These are phyloP conservation scores for Hylyphantes graminicola DNA, from an alignment of 1,140 invertebrate genomes.

Conservation along the genomic window DNA sequence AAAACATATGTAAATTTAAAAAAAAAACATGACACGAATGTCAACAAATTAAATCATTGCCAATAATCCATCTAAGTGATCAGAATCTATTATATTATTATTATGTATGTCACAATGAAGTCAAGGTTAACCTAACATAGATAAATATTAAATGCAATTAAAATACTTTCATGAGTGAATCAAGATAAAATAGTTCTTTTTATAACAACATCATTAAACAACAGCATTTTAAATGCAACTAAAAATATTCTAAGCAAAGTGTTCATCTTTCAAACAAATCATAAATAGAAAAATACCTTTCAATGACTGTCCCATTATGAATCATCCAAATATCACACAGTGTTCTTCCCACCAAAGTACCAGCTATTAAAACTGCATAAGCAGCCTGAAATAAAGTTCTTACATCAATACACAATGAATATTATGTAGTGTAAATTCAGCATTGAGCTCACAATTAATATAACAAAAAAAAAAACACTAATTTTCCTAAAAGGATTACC, in stretches of 20 bases:
- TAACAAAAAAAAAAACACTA: background rate
- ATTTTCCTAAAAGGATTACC: slow-evolving; percentile 63
- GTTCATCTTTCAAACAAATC: background rate
- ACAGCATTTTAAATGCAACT: background rate
- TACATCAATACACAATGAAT: background rate
- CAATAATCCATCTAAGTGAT: too few species aligned
- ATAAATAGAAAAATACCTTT: slow-evolving; percentile 70
- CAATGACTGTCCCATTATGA: slow-evolving; percentile 89
- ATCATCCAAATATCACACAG: slow-evolving; percentile 98
- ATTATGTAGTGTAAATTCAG: background rate
- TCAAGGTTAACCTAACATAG: too few species aligned
- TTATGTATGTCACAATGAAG: too few species aligned
- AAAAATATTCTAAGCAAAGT: background rate
- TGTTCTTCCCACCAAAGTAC: slow-evolving; percentile 85
- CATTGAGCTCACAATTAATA: background rate
- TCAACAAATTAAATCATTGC: too few species aligned
- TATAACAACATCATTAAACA: too few species aligned
- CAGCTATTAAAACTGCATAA: slow-evolving; percentile 84
- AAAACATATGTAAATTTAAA: too few species aligned
- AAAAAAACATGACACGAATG: too few species aligned
- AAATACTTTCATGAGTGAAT: too few species aligned
- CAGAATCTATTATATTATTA: too few species aligned
- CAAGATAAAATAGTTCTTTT: too few species aligned
- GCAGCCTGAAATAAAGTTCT: slow-evolving; percentile 72
- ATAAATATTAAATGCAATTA: too few species aligned